Base-by-base conservation (phyloP, 2,888 invertebrate genomes). In the Biston stratarius region DNA sequence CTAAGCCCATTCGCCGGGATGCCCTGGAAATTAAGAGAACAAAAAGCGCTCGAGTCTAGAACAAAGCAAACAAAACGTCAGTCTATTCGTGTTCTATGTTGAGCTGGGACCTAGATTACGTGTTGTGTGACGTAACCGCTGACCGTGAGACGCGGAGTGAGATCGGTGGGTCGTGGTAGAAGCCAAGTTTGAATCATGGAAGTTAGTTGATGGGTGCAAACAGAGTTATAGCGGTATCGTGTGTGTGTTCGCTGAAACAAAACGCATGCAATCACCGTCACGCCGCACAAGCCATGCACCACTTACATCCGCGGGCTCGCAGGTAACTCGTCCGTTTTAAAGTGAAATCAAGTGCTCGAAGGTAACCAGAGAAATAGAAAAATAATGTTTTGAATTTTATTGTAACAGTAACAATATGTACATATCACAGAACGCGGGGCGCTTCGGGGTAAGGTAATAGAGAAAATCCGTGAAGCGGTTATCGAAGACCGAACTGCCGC, bases 391-490 rank as follows among this genome's bases (percentile, higher is more conserved):
- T 83, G 84, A 86, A 72, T 87, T 93, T 94, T 93, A 93, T 92
- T 94, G 88, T 92, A 94, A 93, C 92, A 92, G 83, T 92, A 94
- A 94, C 91, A 92, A 89, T 91, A 91, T 91, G 88, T 90, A 91
- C 90, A 90, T 93, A 94, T 94, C 94, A 94, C 93, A 94, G 93
- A 92, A 92, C 94, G 93, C 93, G 93, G 92, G 92, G 93, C 94
- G 92, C 91, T 92, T 91, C 88, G 91, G 92, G 93, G 90, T 86
- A 83, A 82, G 83, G 83, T 64, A 81, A 81, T 80, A 79, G 74
- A 78, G 78, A 79, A 81, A 79, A 82, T 86, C 84, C 84, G 86
- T 84, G 86, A 84, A 85, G 85, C 86, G 88, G 86, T 83, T 85
- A 83, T 82, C 78, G 76, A 80, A 83, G 56, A 83, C 84, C 84